A percentile compares a stretch with the other conserved stretches of the same genome.
phyloP scores from a whole-genome alignment of 1,140 invertebrate genomes.

The Danaus plexippus region DNA sequence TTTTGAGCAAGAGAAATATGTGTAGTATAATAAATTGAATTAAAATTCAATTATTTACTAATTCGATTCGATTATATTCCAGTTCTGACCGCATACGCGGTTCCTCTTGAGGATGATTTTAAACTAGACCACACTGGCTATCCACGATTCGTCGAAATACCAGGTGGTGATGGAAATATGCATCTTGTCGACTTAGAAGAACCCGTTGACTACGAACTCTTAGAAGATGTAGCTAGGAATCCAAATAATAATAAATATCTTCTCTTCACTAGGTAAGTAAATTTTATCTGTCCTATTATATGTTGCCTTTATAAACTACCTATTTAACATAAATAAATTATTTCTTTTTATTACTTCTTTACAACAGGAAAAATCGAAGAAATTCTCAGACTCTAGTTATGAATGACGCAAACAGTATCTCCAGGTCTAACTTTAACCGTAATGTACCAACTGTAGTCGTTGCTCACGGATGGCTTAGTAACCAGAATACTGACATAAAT shows the following conservation, averaged over 20 bases:
- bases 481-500: slow-evolving; percentile 34
- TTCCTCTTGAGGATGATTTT: slow-evolving; percentile 15
- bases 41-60: neutral
- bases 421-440: slow-evolving; percentile 37
- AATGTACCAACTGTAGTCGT: slow-evolving; percentile 29
- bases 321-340: too few species aligned
- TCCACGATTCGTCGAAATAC: slow-evolving; percentile 8
- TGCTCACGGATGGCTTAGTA: slow-evolving; percentile 45
- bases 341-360: slow-evolving; percentile 5
- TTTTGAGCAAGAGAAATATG: slow-evolving; percentile 7
- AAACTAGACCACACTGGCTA: slow-evolving; percentile 5
- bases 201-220: slow-evolving; percentile 6
- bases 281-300: too few species aligned
- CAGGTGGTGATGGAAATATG: slow-evolving; percentile 9
- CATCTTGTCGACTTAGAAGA: slow-evolving; percentile 8
- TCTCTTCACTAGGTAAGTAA: slow-evolving; percentile 7
- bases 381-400: slow-evolving; percentile 26
- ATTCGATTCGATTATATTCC: slow-evolving; percentile 7
- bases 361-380: slow-evolving; percentile 28
- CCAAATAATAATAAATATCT: slow-evolving; percentile 15
- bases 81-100: slow-evolving; percentile 24
- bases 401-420: slow-evolving; percentile 35
- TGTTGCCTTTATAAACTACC: too few species aligned
- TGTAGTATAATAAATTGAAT: slow-evolving; percentile 1
- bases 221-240: slow-evolving; percentile 10